Base-by-base conservation (phyloP, 35 echinoderm and acorn worm species). In the Hemicentrotus pulcherrimus region DNA sequence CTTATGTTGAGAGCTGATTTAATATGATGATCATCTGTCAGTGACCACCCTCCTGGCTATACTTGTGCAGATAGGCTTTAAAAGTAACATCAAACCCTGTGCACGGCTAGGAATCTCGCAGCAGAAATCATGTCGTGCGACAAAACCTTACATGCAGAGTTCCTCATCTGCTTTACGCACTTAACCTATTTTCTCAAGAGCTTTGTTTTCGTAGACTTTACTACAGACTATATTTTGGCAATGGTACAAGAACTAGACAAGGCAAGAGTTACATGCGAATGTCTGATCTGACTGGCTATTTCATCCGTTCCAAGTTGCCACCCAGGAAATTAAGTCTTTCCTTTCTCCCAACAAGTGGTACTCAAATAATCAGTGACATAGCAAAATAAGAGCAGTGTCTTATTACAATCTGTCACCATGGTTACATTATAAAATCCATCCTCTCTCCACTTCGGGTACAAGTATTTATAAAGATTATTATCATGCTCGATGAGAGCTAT, bases 181-280 rank as follows among this genome's bases (percentile, higher is more conserved):
- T 78, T 18, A 78, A 28, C 18, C 28, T 78, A 78, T 78, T 28
- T n/a, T 78, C 19, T 78, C 65, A n/a, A 78, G 65, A 78, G 65
- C 18, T 78, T 78, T 78, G 65, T 78, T 55, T 55, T 55, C 24
- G 65, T 78, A 22, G 65, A 22, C 65, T n/a, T 10, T 16, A 14
- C 19, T n/a, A 78, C 65, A 78, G 65, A 78, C 24, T 78, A n/a
- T n/a, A 28, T 78, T 78, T 78, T 78, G 65, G 65, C 65, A 78
- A 22, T n/a, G 65, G 65, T 78, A 78, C 65, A 78, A 78, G 65
- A 78, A 78, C 65, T 78, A 78, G 65, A 78, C 65, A 78, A 78
- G 65, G n/a, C 65, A 28, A n/a, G 2, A n/a, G 28, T 78, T 78
- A 22, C 24, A 78, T 78, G 65, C 19, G 7, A 22, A 78, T 78